Evolutionary conservation across 2,888 invertebrate genomes (phyloP).

Genomic region (Polymixis flavicincta): DNA sequence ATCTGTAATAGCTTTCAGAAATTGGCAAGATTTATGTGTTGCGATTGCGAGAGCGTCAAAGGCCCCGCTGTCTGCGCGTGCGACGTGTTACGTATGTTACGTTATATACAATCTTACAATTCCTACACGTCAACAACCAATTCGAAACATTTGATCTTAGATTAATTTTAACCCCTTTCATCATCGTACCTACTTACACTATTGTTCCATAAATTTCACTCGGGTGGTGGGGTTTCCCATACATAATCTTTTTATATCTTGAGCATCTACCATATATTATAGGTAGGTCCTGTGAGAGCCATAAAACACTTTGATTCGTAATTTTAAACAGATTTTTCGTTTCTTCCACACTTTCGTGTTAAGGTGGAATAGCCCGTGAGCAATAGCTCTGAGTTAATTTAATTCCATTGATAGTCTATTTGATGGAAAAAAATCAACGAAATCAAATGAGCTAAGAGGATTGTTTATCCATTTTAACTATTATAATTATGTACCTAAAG

Average conservation of each 20-base stretch:
- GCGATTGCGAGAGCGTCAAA: constrained; percentile 31
- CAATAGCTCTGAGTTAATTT: too few relatives aligned
- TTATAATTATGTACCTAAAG: too few relatives aligned
- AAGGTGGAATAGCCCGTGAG: too few relatives aligned
- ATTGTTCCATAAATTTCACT: background rate
- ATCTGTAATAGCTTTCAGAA: constrained; percentile 31
- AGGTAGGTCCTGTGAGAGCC: too few relatives aligned
- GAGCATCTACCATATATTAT: background rate
- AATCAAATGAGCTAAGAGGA: too few relatives aligned
- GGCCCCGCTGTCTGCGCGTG: constrained; percentile 21
- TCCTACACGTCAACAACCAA: background rate
- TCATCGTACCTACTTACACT: background rate
- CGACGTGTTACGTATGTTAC: constrained; percentile 21
- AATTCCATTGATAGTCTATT: too few relatives aligned
- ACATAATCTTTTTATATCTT: background rate
- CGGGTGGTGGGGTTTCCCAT: background rate
- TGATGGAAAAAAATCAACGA: too few relatives aligned
- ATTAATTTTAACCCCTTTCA: background rate
- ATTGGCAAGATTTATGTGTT: constrained; percentile 37
- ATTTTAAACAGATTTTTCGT: too few relatives aligned
- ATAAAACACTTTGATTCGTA: too few relatives aligned
- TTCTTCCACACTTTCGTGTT: too few relatives aligned
- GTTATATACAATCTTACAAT: background rate
- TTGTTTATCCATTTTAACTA: too few relatives aligned
- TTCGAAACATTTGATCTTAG: background rate